Percentiles rank a stretch among this genome's conserved stretches.
phyloP scores from a whole-genome alignment of 2,888 invertebrate genomes.

The Acholoe squamosa region DNA sequence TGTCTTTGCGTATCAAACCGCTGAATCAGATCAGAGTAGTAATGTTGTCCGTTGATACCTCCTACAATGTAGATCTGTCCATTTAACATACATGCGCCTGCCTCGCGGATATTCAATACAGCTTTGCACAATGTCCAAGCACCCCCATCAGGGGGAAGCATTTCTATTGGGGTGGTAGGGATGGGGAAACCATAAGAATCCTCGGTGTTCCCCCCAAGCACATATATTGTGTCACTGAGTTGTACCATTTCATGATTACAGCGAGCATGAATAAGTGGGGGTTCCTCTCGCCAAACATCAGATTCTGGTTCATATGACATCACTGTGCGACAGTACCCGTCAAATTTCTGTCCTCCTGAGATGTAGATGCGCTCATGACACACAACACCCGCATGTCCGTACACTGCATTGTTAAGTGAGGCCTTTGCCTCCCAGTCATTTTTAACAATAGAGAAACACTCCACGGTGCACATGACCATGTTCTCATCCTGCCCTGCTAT shows the following conservation, averaged over 20 bases:
- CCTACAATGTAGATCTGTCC: constrained; percentile 81
- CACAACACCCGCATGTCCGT: constrained; percentile 80
- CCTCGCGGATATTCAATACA: constrained; percentile 79
- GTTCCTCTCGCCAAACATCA: constrained; percentile 79
- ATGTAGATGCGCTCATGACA: constrained; percentile 78
- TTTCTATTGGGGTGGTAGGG: constrained; percentile 79
- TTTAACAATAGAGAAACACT: constrained; percentile 78
- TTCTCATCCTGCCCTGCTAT: constrained; percentile 82
- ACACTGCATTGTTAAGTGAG: constrained; percentile 78
- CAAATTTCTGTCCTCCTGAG: constrained; percentile 81
- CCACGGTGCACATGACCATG: constrained; percentile 82
- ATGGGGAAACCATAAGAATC: constrained; percentile 81
- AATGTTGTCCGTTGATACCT: constrained; percentile 81
- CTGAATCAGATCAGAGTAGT: constrained; percentile 80
- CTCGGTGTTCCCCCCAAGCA: constrained; percentile 81
- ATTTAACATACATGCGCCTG: constrained; percentile 78
- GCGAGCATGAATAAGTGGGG: constrained; percentile 77
- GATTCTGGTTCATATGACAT: constrained; percentile 76
- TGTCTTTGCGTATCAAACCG: constrained; percentile 77
- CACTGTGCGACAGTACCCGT: constrained; percentile 79
- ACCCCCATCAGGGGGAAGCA: constrained; percentile 72
- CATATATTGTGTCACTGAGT: constrained; percentile 75
- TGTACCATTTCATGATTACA: constrained; percentile 80
- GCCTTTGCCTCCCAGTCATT: constrained; percentile 81
- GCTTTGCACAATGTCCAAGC: constrained; percentile 80